Percentiles rank a stretch among this genome's conserved stretches.
These are phyloP conservation scores for Pachyuromys duprasi DNA, from an alignment of 2,797 vertebrate genomes.

Conservation along the genomic window DNA sequence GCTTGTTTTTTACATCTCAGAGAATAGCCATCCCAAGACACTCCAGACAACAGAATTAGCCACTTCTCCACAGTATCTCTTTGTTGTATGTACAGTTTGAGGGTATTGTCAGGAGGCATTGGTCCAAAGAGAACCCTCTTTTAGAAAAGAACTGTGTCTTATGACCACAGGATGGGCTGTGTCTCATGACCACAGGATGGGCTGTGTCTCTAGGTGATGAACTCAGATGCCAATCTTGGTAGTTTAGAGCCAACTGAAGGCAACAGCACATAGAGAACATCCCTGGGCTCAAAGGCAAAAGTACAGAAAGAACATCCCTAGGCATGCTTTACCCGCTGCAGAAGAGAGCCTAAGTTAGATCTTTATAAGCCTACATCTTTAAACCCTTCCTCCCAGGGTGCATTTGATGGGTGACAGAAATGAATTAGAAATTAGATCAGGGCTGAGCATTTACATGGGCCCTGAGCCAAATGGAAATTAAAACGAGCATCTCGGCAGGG, in stretches of 20 bases:
- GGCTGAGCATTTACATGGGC: slow-evolving; percentile 46
- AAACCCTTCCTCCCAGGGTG: background rate
- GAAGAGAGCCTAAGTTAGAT: background rate
- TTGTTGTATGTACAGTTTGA: accelerated
- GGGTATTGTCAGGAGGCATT: background rate
- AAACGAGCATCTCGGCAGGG: background rate
- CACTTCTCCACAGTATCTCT: background rate
- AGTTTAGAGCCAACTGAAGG: background rate
- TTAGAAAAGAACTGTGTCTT: background rate
- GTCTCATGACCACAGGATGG: background rate
- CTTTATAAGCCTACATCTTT: slow-evolving; percentile 20
- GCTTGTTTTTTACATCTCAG: background rate
- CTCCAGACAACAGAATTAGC: background rate
- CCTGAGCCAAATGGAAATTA: slow-evolving; percentile 56
- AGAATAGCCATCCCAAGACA: background rate
- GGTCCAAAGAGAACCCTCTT: background rate
- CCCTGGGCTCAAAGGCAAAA: background rate
- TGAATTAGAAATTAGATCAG: slow-evolving; percentile 70
- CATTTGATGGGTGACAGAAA: slow-evolving; percentile 57
- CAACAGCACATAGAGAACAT: background rate
- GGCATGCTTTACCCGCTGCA: background rate
- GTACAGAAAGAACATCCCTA: background rate
- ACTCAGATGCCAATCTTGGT: background rate
- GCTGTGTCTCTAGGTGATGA: background rate
- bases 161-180: background rate